Evolutionary conservation across 37 sponge, comb jelly and placozoan species (phyloP), one percentile per base, ranked within the genome.

Genomic region (Theonella swinhoei): DNA sequence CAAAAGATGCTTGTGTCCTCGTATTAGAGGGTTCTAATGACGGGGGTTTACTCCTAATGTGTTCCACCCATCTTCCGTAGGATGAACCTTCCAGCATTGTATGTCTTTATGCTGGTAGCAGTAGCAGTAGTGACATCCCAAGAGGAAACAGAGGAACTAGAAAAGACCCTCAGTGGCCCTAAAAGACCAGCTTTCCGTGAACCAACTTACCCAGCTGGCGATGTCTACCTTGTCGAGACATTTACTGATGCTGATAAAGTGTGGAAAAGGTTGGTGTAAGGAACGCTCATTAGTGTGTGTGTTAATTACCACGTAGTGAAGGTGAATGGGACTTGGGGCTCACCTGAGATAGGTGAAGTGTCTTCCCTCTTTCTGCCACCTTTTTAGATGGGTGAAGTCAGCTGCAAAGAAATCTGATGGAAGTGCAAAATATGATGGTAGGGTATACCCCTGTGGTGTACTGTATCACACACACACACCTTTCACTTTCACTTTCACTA

Each of bases 371-470:
- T 59, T 24, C 5, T 74, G 34, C 30, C 24, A 9, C 37, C n/a
- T n/a, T n/a, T 68, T 35, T 26, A 94, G 83, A 64, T 97, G 98
- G 98, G 71, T 97, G 0, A 40, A 75, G 42, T 97, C 98, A 1
- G 67, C 70, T 36, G 89, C 96, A 19, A 95, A 78, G 34, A 95
- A 93, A 75, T 88, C 87, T 22, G 96, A 91, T 22, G 89, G 76
- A n/a, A 94, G 90, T 62, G 88, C 93, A 25, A 97, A 90, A 76
- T 97, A 95, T 76, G 89, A 97, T 76, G 98, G 97, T 87, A 39
- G 65, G 83, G 19, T n/a, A n/a, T n/a, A n/a, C n/a, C n/a, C n/a
- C n/a, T n/a, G n/a, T n/a, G n/a, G n/a, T n/a, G n/a, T n/a, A n/a
- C n/a, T n/a, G n/a, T n/a, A n/a, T n/a, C n/a, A 59, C 8, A 23